Evolutionary conservation across 1,140 invertebrate species (phyloP).

Genomic region (Schlechtendalia chinensis): DNA sequence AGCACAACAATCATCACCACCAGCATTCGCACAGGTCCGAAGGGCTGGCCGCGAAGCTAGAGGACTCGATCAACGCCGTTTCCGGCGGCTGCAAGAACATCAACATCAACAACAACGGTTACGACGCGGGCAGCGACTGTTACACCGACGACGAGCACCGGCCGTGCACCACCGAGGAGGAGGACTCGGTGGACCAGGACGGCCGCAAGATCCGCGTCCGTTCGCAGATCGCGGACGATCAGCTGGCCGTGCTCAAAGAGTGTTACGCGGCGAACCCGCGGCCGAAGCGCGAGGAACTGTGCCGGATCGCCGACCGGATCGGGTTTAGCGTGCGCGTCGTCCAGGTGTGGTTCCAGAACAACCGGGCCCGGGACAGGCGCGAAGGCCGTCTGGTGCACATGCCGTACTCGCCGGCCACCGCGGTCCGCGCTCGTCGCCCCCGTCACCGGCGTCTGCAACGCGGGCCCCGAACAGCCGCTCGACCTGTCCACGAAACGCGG

Average conservation of each 20-base stretch:
- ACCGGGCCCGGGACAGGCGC: slow-evolving; percentile 83
- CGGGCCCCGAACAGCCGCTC: slow-evolving; percentile 71
- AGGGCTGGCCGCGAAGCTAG: slow-evolving; percentile 64
- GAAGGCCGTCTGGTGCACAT: slow-evolving; percentile 65
- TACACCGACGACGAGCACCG: slow-evolving; percentile 55
- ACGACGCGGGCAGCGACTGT: slow-evolving; percentile 54
- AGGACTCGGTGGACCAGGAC: slow-evolving; percentile 61
- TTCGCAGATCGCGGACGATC: slow-evolving; percentile 90
- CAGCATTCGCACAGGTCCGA: slow-evolving; percentile 56
- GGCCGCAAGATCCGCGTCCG: slow-evolving; percentile 81
- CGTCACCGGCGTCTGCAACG: not conserved
- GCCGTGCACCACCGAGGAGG: slow-evolving; percentile 58
- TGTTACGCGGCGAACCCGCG: slow-evolving; percentile 86
- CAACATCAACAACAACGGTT: slow-evolving; percentile 57
- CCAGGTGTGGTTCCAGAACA: slow-evolving; percentile 98
- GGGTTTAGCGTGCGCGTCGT: slow-evolving; percentile 90
- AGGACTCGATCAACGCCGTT: slow-evolving; percentile 59
- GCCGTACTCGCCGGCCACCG: slow-evolving; percentile 55
- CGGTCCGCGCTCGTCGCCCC: slow-evolving; percentile 53
- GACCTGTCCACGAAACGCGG: slow-evolving; percentile 80
- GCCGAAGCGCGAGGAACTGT: slow-evolving; percentile 89
- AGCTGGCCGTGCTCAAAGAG: slow-evolving; percentile 81
- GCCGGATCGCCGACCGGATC: slow-evolving; percentile 82
- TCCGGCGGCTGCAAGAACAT: slow-evolving; percentile 56
- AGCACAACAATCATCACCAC: slow-evolving; percentile 5